These are phyloP conservation scores for Lithophane leautieri DNA, from an alignment of 2,888 invertebrate genomes.

Conservation along the genomic window DNA sequence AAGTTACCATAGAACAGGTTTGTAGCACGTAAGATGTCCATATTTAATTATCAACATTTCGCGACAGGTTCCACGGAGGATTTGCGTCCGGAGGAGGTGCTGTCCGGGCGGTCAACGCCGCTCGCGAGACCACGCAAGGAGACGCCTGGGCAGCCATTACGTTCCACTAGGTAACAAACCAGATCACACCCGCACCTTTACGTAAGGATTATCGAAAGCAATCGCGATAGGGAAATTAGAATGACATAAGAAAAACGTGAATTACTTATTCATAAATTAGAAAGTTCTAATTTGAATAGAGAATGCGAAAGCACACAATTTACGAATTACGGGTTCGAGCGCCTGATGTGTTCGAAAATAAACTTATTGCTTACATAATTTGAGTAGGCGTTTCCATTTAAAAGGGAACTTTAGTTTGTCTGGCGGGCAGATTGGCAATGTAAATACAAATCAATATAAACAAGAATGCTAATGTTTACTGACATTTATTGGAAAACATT, in stretches of 20 bases:
- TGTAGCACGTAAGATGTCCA: constrained; percentile 46
- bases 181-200: constrained; percentile 54
- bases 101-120: constrained; percentile 92
- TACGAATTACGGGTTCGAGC: constrained; percentile 18
- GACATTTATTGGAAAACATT: constrained; percentile 11
- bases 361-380: constrained; percentile 53
- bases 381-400: constrained; percentile 54
- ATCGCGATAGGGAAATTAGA: constrained; percentile 40
- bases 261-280: constrained; percentile 59
- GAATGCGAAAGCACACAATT: constrained; percentile 2
- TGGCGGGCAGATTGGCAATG: constrained; percentile 6
- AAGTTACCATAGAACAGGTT: constrained; percentile 40
- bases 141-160: constrained; percentile 90
- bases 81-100: constrained; percentile 84
- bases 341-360: constrained; percentile 30
- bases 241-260: constrained; percentile 48
- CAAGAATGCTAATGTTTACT: constrained; percentile 10
- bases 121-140: constrained; percentile 93
- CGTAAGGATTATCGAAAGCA: constrained; percentile 51
- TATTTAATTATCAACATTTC: constrained; percentile 48
- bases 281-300: constrained; percentile 49
- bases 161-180: constrained; percentile 91
- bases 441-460: constrained; percentile 35
- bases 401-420: constrained; percentile 17
- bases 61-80: constrained; percentile 86